phyloP scores from a whole-genome alignment of 2,888 invertebrate species.

The Heliconius erato region DNA sequence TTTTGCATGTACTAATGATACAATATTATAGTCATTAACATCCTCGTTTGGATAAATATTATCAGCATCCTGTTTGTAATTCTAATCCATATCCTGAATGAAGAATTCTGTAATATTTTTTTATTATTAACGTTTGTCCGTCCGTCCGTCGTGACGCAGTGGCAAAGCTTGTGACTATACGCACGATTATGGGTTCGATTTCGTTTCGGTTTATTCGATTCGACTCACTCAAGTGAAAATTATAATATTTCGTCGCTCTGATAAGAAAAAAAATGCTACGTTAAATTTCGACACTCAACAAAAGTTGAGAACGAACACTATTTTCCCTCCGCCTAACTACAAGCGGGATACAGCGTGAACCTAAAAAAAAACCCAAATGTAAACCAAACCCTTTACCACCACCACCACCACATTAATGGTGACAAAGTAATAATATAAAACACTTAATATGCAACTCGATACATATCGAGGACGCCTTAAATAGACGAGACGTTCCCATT shows the following conservation, averaged over 20 bases:
- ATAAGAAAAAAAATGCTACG: background rate
- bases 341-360: no score
- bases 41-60: no score
- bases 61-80: no score
- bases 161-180: no score
- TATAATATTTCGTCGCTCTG: background rate
- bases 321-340: background rate
- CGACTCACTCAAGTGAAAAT: background rate
- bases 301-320: background rate
- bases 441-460: conserved; percentile 51
- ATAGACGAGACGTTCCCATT: conserved; percentile 36
- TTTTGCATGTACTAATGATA: no score
- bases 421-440: conserved; percentile 11
- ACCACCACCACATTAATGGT: background rate
- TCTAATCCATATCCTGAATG: no score
- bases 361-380: background rate
- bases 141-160: no score
- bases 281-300: no score
- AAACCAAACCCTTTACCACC: background rate
- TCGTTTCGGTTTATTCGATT: no score
- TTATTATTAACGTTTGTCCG: no score
- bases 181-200: background rate
- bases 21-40: no score
- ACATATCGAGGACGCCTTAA: conserved; percentile 49
- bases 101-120: no score